Evolutionary conservation across 2,888 invertebrate genomes (phyloP).

Genomic region (Dermolepida albohirtum): DNA sequence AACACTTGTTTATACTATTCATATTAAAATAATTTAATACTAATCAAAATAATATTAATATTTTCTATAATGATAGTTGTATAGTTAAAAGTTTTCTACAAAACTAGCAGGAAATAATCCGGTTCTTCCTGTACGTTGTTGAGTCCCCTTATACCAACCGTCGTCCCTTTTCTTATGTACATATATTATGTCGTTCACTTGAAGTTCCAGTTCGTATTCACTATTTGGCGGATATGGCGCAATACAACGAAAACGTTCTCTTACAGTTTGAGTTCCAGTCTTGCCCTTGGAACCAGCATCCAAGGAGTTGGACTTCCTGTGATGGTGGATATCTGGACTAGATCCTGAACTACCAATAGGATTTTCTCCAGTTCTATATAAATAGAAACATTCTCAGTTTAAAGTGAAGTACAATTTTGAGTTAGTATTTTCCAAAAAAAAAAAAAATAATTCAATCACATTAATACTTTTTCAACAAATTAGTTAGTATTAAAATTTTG

Average conservation of each 20-base stretch:
- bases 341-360: conserved; percentile 60
- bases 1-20: conserved; percentile 1
- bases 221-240: conserved; percentile 96
- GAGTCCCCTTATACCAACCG: conserved; percentile 95
- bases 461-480: too few relatives aligned
- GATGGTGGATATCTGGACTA: conserved; percentile 67
- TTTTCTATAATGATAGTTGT: not conserved
- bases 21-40: too few relatives aligned
- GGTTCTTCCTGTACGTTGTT: conserved; percentile 89
- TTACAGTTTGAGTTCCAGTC: conserved; percentile 60
- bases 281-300: conserved; percentile 72
- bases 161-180: conserved; percentile 93
- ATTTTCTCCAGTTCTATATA: conserved; percentile 55
- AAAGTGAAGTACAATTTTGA: too few relatives aligned
- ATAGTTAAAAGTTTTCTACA: conserved; percentile 70
- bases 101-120: conserved; percentile 97
- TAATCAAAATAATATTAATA: not conserved
- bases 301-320: conserved; percentile 86
- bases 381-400: conserved; percentile 30
- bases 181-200: conserved; percentile 90
- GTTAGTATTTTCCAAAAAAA: too few relatives aligned
- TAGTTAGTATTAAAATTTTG: too few relatives aligned
- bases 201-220: conserved; percentile 90
- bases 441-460: too few relatives aligned
- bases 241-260: conserved; percentile 84